Evolutionary conservation across 1,140 invertebrate species (phyloP).

Genomic region (Solenopsis fugax): DNA sequence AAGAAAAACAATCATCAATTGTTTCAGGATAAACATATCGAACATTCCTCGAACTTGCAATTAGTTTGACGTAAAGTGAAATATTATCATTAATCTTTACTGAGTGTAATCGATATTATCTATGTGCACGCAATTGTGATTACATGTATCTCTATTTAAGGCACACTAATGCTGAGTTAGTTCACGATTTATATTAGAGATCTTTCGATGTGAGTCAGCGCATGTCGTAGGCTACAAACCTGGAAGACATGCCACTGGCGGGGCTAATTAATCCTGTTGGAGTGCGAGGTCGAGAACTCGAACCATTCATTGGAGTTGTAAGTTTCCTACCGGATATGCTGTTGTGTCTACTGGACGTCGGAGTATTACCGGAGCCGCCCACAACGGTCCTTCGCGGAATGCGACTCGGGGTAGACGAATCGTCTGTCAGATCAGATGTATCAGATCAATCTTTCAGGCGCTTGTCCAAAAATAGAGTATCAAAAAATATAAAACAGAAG

Average conservation of each 20-base stretch:
- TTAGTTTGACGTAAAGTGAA: slow-evolving; percentile 21
- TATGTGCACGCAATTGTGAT: slow-evolving; percentile 31
- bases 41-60: slow-evolving; percentile 47
- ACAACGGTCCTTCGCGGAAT: slow-evolving; percentile 90
- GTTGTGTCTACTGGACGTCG: slow-evolving; percentile 85
- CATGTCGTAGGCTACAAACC: slow-evolving; percentile 85
- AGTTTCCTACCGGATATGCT: slow-evolving; percentile 83
- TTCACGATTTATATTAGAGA: slow-evolving; percentile 9
- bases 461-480: background rate
- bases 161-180: slow-evolving; percentile 58
- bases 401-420: slow-evolving; percentile 89
- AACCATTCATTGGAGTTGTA: slow-evolving; percentile 83
- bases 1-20: background rate
- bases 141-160: slow-evolving; percentile 42
- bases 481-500: background rate
- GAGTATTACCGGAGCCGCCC: slow-evolving; percentile 85
- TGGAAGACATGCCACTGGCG: slow-evolving; percentile 88
- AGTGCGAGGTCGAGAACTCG: slow-evolving; percentile 90
- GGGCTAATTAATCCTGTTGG: slow-evolving; percentile 91
- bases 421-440: slow-evolving; percentile 76
- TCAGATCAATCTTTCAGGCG: background rate
- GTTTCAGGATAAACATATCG: slow-evolving; percentile 6
- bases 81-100: background rate
- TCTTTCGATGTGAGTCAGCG: background rate
- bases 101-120: slow-evolving; percentile 23